These are phyloP conservation scores for Oreamnos americanus DNA, from an alignment of 2,113 vertebrate species.

Conservation along the genomic window DNA sequence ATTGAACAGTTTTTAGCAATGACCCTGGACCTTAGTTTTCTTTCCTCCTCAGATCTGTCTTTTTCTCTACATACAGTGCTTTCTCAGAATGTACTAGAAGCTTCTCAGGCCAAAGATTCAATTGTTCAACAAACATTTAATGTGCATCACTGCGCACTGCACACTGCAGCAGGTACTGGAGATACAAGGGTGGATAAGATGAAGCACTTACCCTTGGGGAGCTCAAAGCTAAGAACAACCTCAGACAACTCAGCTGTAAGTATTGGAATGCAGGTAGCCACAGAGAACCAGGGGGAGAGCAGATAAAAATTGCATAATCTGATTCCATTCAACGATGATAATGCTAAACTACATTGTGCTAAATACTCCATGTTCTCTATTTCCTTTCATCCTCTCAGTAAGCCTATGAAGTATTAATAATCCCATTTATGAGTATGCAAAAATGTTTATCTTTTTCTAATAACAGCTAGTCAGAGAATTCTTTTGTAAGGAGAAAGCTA, in stretches of 20 bases:
- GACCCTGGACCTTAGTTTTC: neutral
- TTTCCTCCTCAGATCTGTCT: neutral
- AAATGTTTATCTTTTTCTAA: neutral
- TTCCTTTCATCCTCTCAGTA: neutral
- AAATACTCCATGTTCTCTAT: neutral
- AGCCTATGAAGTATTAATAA: neutral
- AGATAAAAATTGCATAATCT: neutral
- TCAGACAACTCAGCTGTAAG: neutral
- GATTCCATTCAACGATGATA: neutral
- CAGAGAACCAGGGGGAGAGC: neutral
- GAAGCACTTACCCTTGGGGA: neutral
- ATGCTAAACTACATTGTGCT: neutral
- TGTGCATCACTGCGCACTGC: neutral
- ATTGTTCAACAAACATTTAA: neutral
- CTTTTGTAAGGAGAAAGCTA: neutral
- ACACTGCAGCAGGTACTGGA: neutral
- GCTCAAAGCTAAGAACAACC: neutral
- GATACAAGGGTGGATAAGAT: neutral
- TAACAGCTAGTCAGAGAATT: neutral
- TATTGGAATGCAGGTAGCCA: neutral
- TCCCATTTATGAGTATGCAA: constrained; percentile 7
- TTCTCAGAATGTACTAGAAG: neutral
- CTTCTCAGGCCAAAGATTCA: constrained; percentile 12
- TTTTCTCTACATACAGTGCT: neutral
- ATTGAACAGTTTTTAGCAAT: neutral